A percentile compares a stretch with the other conserved stretches of the same genome.
Evolutionary conservation across 2,113 vertebrate species (phyloP).

Genomic region (Pelusios castaneus): DNA sequence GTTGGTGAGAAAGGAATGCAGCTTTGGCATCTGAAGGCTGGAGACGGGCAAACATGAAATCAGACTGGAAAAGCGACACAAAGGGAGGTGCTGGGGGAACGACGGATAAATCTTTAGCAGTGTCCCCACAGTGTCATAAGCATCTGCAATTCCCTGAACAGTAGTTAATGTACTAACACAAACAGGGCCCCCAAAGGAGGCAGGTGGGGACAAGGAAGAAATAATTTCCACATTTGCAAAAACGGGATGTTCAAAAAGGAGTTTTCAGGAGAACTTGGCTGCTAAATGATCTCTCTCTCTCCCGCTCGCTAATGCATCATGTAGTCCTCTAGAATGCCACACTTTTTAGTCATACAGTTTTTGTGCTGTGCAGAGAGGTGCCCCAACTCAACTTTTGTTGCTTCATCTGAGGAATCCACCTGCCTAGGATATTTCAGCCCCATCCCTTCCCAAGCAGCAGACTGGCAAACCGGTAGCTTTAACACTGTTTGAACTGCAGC

Average conservation of each 20-base stretch:
- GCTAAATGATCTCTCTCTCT: background rate
- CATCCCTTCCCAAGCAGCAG: background rate
- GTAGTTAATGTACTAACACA: too few relatives aligned
- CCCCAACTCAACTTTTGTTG: background rate
- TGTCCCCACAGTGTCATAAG: slow-evolving; percentile 65
- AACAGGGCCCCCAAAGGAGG: background rate
- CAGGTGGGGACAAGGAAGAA: background rate
- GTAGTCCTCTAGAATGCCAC: background rate
- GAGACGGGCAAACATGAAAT: slow-evolving; percentile 80
- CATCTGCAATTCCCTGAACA: too few relatives aligned
- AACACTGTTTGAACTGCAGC: background rate
- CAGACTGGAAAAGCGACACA: slow-evolving; percentile 81
- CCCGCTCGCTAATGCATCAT: background rate
- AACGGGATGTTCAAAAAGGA: slow-evolving; percentile 70
- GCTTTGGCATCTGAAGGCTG: slow-evolving; percentile 34
- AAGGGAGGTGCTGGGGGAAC: slow-evolving; percentile 65
- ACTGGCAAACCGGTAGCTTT: background rate
- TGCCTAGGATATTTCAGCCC: background rate
- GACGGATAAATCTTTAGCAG: slow-evolving; percentile 70
- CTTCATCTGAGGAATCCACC: background rate
- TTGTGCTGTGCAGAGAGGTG: background rate
- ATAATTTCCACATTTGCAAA: slow-evolving; percentile 54
- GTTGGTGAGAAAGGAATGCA: background rate
- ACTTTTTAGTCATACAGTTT: background rate
- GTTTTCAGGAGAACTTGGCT: background rate